These are phyloP conservation scores for Meandrusa payeni DNA, from an alignment of 2,888 invertebrate genomes.

Conservation along the genomic window DNA sequence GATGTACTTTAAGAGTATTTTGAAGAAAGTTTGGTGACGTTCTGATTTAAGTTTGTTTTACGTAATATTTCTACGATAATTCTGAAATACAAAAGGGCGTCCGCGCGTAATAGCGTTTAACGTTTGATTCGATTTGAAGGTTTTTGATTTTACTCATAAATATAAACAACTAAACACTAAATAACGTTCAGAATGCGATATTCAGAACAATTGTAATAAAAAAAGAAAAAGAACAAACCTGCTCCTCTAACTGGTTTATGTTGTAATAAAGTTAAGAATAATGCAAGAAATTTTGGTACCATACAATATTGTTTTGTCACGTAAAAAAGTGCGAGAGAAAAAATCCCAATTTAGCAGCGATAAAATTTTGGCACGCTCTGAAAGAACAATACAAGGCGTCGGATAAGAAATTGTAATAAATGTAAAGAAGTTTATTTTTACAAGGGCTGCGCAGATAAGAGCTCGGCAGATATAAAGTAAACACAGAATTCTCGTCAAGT, in stretches of 20 bases:
- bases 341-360: slow-evolving; percentile 31
- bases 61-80: no score
- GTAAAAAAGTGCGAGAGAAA: slow-evolving; percentile 29
- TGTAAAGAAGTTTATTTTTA: slow-evolving; percentile 47
- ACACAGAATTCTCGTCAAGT: slow-evolving; percentile 25
- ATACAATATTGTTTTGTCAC: slow-evolving; percentile 26
- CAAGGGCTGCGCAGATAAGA: slow-evolving; percentile 43
- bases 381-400: slow-evolving; percentile 42
- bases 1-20: no score
- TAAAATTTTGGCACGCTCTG: slow-evolving; percentile 37
- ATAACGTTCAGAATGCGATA: no score
- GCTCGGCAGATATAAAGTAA: slow-evolving; percentile 27
- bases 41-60: no score
- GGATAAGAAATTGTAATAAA: slow-evolving; percentile 49
- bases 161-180: no score
- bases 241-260: slow-evolving; percentile 9
- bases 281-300: slow-evolving; percentile 8
- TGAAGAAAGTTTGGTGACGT: no score
- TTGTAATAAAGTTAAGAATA: slow-evolving; percentile 11
- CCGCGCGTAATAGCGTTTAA: no score
- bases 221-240: no score
- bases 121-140: no score
- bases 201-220: no score
- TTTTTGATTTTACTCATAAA: no score
- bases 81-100: no score